Percentiles rank a stretch among this genome's conserved stretches.
These are phyloP conservation scores for Mesochorus sp. DNA, from an alignment of 2,888 invertebrate species.

Conservation along the genomic window DNA sequence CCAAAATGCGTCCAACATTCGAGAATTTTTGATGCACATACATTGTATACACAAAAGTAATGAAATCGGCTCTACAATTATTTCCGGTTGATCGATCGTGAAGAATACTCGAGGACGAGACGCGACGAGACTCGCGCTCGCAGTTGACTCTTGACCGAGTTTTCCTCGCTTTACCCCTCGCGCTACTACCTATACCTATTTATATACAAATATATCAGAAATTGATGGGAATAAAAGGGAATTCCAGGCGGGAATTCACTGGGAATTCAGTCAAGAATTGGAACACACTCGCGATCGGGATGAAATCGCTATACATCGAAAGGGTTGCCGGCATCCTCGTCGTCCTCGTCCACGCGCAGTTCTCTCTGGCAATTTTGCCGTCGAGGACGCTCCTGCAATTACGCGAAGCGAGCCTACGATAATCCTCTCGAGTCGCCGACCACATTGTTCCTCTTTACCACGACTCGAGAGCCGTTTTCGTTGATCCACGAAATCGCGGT, in stretches of 20 bases:
- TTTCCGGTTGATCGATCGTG: constrained; percentile 16
- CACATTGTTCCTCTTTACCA: background rate
- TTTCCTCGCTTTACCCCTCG: constrained; percentile 31
- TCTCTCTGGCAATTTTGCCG: constrained; percentile 28
- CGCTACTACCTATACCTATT: background rate
- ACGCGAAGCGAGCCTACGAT: background rate
- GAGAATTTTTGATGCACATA: no score
- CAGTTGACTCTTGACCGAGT: constrained; percentile 62
- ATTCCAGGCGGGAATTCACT: constrained; percentile 50
- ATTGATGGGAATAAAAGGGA: constrained; percentile 25
- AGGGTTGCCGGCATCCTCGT: constrained; percentile 18
- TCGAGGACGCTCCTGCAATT: constrained; percentile 36
- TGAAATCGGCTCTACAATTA: constrained; percentile 26
- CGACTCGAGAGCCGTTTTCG: no score
- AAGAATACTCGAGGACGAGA: constrained; percentile 32
- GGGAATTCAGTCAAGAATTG: constrained; percentile 52
- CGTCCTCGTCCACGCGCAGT: background rate
- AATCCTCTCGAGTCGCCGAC: background rate
- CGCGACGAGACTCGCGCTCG: constrained; percentile 15
- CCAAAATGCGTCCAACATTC: no score
- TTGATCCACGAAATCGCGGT: no score
- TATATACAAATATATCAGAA: background rate
- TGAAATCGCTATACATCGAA: constrained; percentile 42
- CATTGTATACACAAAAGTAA: no score
- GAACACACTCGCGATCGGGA: constrained; percentile 39